Evolutionary conservation across 2,113 vertebrate genomes (phyloP).

Genomic region (Etheostoma spectabile): DNA sequence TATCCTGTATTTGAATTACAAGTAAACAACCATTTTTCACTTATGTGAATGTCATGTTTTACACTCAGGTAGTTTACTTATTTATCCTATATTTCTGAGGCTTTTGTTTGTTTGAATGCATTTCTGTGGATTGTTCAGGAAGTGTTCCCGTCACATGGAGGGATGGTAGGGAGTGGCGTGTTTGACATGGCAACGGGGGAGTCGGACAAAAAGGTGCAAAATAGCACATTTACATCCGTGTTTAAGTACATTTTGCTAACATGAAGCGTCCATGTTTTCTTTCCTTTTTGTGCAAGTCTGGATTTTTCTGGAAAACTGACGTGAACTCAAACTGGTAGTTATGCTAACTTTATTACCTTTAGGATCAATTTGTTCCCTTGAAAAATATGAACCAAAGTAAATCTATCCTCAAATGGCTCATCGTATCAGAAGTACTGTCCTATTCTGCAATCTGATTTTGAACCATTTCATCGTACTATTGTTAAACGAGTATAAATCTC

Average conservation of each 20-base stretch:
- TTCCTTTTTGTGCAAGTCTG: background rate
- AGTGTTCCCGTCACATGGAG: background rate
- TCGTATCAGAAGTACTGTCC: background rate
- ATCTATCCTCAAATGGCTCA: background rate
- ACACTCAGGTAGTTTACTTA: slow-evolving; percentile 32
- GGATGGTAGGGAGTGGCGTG: background rate
- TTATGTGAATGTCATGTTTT: background rate
- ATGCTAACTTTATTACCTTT: background rate
- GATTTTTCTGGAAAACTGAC: background rate
- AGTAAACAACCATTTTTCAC: background rate
- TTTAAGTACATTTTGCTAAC: background rate
- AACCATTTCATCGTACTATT: background rate
- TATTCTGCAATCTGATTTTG: accelerated
- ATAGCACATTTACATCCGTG: background rate
- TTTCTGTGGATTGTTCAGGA: background rate
- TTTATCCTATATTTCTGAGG: slow-evolving; percentile 17
- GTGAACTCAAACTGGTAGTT: background rate
- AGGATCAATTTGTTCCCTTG: background rate
- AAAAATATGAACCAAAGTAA: background rate
- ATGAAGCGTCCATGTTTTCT: no score
- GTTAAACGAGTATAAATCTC: background rate
- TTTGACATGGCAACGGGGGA: background rate
- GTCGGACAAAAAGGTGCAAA: background rate
- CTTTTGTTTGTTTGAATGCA: background rate
- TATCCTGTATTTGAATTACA: background rate